phyloP scores from a whole-genome alignment of 2,113 vertebrate genomes.

The Oreocharis arfaki region DNA sequence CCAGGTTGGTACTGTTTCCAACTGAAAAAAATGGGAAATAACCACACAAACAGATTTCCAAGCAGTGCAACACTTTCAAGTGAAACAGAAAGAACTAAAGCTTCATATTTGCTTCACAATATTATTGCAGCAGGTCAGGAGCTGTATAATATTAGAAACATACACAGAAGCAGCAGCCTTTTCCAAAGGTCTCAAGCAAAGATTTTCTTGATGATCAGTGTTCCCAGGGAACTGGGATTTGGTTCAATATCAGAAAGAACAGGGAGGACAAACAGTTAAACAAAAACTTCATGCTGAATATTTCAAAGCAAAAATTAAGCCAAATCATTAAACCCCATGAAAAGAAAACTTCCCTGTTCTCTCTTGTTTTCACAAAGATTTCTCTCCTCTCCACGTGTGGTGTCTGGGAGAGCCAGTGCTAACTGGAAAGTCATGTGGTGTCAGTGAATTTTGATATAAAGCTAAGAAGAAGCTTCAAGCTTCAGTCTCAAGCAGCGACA shows the following conservation, averaged over 20 bases:
- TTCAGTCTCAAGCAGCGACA: background rate
- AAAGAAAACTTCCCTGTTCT: background rate
- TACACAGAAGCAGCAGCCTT: background rate
- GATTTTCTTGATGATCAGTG: background rate
- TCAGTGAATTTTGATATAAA: background rate
- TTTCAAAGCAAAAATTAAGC: background rate
- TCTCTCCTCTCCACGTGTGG: background rate
- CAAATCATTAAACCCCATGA: background rate
- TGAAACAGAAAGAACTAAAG: background rate
- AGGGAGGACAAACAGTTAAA: background rate
- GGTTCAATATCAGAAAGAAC: background rate
- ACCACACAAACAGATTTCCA: background rate
- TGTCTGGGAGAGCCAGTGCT: background rate
- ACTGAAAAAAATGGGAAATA: background rate
- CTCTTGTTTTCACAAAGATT: background rate
- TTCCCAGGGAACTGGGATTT: background rate
- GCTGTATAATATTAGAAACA: background rate
- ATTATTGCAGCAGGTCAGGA: background rate
- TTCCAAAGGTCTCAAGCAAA: background rate
- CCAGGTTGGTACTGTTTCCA: background rate
- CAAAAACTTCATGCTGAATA: background rate
- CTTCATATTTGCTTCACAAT: background rate
- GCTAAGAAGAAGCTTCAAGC: background rate
- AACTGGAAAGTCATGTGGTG: fast-evolving
- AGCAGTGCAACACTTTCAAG: background rate